Base-by-base conservation (phyloP, 2,113 vertebrate genomes). In the Brachyhypopomus gauderio region DNA sequence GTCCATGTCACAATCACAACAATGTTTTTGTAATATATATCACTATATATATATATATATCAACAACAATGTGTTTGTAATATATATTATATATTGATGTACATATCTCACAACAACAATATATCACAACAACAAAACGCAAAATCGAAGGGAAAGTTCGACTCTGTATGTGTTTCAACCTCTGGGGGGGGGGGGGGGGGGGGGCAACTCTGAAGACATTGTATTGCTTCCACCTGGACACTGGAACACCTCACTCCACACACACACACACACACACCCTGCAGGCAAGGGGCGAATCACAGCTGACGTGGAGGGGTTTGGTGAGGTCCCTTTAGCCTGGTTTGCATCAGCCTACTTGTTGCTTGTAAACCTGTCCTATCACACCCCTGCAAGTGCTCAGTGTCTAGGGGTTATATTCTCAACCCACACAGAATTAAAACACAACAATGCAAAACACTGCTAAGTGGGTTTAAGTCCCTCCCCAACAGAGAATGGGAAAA, bases 391-490 rank as follows among this genome's bases (percentile, higher is more conserved):
- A 34, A 8, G 55, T 36, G 34, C 41, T 41, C 41, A 41, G 41
- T 14, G 36, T 27, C 36, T 17, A 48, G 36, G 59, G 72, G 48
- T 70, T 52, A 70, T 63, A 60, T 69, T 38, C 58, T 34, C 25
- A 30, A 22, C n/a, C 36, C 27, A 20, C 63, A 34, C 34, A 7
- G 48, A 55, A 81, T 76, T 81, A 75, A 75, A 81, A 45, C 27
- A 67, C 36, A 75, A 75, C 63, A 14, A 72, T 67, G 63, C 72
- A 64, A 69, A 75, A 81, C 58, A 67, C 22, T 52, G 27, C 79
- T 81, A 75, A 81, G 67, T 81, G 62, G 59, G 78, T 64, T 45
- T 23, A 52, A 56, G 62, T 60, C 79, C 69, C 59, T 11, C 38
- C 60, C 60, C 79, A 56, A 38, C 19, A 16, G 72, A 75, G 72